Evolutionary conservation across 2,797 vertebrate species (phyloP).

Genomic region (Micromesistius poutassou): DNA sequence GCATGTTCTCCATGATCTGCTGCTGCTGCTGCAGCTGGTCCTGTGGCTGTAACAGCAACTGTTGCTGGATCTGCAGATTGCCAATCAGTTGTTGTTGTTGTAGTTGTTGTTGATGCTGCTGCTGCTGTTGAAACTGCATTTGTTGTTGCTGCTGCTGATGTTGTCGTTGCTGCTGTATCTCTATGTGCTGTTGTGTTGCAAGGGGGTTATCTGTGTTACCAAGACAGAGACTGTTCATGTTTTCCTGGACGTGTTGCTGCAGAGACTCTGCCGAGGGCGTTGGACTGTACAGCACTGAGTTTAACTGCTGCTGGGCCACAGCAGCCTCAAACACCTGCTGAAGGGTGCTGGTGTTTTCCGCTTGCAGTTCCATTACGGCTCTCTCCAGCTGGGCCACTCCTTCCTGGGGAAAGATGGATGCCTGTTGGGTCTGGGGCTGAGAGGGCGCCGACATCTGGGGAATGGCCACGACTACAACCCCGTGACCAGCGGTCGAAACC

Average conservation of each 20-base stretch:
- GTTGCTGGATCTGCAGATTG: constrained; percentile 73
- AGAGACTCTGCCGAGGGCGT: constrained; percentile 82
- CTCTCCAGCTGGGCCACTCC: constrained; percentile 88
- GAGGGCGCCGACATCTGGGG: constrained; percentile 78
- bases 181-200: constrained; percentile 66
- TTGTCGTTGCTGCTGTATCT: constrained; percentile 68
- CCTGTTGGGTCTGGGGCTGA: constrained; percentile 65
- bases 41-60: constrained; percentile 62
- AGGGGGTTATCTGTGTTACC: constrained; percentile 81
- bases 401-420: constrained; percentile 83
- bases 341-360: constrained; percentile 76
- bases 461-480: constrained; percentile 81
- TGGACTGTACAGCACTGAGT: constrained; percentile 89
- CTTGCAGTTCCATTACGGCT: constrained; percentile 90
- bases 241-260: constrained; percentile 87
- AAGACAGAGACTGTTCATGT: constrained; percentile 89
- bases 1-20: constrained; percentile 64
- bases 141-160: constrained; percentile 60
- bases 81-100: constrained; percentile 74
- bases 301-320: constrained; percentile 83
- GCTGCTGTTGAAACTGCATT: constrained; percentile 35
- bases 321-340: constrained; percentile 89
- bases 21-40: constrained; percentile 58
- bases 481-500: constrained; percentile 57
- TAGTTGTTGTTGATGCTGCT: constrained; percentile 53